Base-by-base conservation (phyloP, 2,797 vertebrate genomes). In the Varecia variegata region DNA sequence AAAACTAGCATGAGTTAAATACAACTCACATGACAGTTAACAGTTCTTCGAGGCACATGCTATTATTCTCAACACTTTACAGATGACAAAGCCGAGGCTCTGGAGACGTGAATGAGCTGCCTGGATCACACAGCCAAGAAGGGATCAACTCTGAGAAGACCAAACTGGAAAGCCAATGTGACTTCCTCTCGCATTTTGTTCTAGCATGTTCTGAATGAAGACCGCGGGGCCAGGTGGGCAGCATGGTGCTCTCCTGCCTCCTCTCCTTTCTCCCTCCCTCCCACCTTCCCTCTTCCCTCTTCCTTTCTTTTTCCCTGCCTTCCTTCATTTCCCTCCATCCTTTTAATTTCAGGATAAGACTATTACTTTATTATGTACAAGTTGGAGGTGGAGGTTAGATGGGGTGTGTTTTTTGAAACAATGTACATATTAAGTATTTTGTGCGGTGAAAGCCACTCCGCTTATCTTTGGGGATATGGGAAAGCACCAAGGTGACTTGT, bases 121-220 rank as follows among this genome's bases (percentile, higher is more conserved):
- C 45, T 15, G 71, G 18, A 43, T 62, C 35, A 6, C 27, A 13
- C 0, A 54, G 77, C 7, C 74, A 2, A 54, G 47, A 25, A 79
- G 17, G 60, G 18, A 7, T 52, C n/a, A 6, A 18, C 30, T 62
- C 35, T 0, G 2, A 35, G 58, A 47, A 45, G 73, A 43, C 10
- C 4, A 0, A 1, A 30, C 18, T 9, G 7, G 1, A 30, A 45
- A 56, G 20, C 40, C 67, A 6, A 1, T 0, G 68, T 13, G 2
- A 9, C 17, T 17, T n/a, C 83, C 71, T 13, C 62, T 4, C 20
- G 12, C 50, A 18, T 47, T 38, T 10, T 58, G 14, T 13, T 43
- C 56, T 8, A 11, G 47, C 0, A 0, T 38, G 40, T 43, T 45
- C 35, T 3, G 11, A 25, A 38, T 0, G 3, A 11, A 14, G 5